Percentiles rank a stretch among this genome's conserved stretches.
phyloP scores from a whole-genome alignment of 2,888 invertebrate species.

The Mylabris sibirica region DNA sequence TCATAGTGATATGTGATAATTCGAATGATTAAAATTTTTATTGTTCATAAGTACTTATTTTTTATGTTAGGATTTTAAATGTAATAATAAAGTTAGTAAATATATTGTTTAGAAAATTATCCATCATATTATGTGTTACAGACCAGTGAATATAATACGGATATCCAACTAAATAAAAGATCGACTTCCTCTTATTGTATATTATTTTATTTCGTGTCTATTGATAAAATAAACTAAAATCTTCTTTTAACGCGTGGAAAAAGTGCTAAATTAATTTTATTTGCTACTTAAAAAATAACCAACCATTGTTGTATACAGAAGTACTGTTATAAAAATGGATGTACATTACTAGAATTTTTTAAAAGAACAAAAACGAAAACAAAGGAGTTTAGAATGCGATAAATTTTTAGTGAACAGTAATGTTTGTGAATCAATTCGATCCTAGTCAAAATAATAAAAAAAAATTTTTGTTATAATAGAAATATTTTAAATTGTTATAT shows the following conservation, averaged over 20 bases:
- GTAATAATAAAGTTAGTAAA: slow-evolving; percentile 28
- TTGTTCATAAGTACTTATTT: background rate
- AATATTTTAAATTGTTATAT: slow-evolving; percentile 2
- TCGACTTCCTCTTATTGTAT: slow-evolving; percentile 38
- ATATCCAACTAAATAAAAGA: slow-evolving; percentile 42
- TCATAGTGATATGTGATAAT: background rate
- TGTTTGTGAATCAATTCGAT: background rate
- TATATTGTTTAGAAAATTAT: slow-evolving; percentile 33
- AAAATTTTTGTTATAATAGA: background rate
- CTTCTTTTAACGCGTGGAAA: background rate
- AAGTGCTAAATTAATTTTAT: background rate
- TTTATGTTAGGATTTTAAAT: slow-evolving; percentile 14
- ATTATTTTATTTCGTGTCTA: background rate
- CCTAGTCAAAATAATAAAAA: background rate
- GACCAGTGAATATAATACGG: slow-evolving; percentile 41
- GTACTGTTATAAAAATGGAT: slow-evolving; percentile 5
- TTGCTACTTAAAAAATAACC: background rate
- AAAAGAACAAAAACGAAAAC: background rate
- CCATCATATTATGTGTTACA: slow-evolving; percentile 33
- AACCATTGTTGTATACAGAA: background rate
- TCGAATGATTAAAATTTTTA: background rate
- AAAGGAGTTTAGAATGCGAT: background rate
- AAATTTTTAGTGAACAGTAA: background rate
- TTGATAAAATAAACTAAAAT: background rate
- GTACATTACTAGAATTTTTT: slow-evolving; percentile 2